Percentiles rank a stretch among this genome's conserved stretches.
Evolutionary conservation across 1,140 invertebrate genomes (phyloP).

Genomic region (Sycophaga agraensis): DNA sequence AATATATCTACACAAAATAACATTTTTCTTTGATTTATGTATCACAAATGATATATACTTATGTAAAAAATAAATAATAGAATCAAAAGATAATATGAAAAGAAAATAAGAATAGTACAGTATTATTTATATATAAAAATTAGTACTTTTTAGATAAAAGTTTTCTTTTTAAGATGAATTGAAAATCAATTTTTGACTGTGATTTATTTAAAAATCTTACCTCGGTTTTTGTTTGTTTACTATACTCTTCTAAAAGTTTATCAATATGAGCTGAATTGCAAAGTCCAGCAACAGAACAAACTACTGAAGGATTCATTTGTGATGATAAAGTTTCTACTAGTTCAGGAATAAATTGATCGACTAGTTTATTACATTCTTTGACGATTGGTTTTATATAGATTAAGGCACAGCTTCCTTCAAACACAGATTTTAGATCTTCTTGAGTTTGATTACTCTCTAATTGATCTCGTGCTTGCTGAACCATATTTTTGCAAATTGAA

Average conservation of each 20-base stretch:
- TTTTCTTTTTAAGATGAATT: too few species aligned
- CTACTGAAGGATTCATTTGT: constrained; percentile 82
- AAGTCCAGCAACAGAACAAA: constrained; percentile 84
- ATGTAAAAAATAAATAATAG: too few species aligned
- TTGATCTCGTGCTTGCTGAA: constrained; percentile 81
- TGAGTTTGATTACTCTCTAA: constrained; percentile 84
- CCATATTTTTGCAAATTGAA: constrained; percentile 86
- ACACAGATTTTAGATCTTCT: constrained; percentile 82
- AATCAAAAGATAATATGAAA: constrained; percentile 10
- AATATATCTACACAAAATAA: constrained; percentile 8
- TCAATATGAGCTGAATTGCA: constrained; percentile 80
- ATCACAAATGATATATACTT: too few species aligned
- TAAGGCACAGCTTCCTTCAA: constrained; percentile 84
- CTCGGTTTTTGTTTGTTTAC: constrained; percentile 37
- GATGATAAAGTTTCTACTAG: constrained; percentile 83
- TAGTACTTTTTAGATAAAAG: constrained; percentile 1
- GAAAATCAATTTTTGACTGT: too few species aligned
- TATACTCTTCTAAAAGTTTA: constrained; percentile 61
- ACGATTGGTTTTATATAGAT: constrained; percentile 75
- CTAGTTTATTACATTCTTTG: constrained; percentile 77
- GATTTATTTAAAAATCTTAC: constrained; percentile 34
- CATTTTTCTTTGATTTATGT: not conserved
- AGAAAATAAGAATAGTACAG: constrained; percentile 15
- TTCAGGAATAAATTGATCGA: constrained; percentile 85
- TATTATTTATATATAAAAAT: constrained; percentile 1